Evolutionary conservation across 2,888 invertebrate genomes (phyloP).

Genomic region (Zootermopsis nevadensis): DNA sequence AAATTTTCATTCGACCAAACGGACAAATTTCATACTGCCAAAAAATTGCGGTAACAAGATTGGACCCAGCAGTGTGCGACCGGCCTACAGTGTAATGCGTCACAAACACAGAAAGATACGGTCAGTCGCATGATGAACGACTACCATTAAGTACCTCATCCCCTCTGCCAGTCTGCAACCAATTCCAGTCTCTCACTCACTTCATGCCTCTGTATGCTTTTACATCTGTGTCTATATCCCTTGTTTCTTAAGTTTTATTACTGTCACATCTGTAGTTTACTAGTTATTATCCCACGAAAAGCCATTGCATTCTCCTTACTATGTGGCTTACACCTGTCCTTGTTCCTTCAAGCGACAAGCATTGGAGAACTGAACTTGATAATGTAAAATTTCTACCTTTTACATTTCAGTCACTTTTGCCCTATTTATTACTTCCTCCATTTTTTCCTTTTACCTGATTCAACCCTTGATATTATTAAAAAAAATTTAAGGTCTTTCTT

Average conservation of each 20-base stretch:
- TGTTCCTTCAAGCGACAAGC: background rate
- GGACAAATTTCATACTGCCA: too few relatives aligned
- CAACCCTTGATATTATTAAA: too few relatives aligned
- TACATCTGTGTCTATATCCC: background rate
- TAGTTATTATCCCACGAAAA: background rate
- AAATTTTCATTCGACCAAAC: too few relatives aligned
- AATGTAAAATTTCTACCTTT: too few relatives aligned
- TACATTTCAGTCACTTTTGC: too few relatives aligned
- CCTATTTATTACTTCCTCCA: too few relatives aligned
- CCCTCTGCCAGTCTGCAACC: background rate
- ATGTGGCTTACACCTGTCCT: background rate
- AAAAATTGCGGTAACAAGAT: too few relatives aligned
- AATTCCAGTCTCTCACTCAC: background rate
- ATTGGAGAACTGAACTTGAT: too few relatives aligned
- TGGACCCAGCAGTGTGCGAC: background rate
- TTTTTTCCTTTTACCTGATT: too few relatives aligned
- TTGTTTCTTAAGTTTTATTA: background rate
- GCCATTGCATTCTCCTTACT: background rate
- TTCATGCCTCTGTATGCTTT: background rate
- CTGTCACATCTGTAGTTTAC: background rate
- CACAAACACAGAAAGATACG: background rate
- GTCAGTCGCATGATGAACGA: constrained; percentile 13
- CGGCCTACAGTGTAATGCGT: background rate
- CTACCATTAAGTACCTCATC: background rate
- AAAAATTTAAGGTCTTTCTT: too few relatives aligned